A percentile compares a stretch with the other conserved stretches of the same genome.
Conservation (phyloP, 1,140 invertebrate genomes). For the Prorops nasuta region DNA sequence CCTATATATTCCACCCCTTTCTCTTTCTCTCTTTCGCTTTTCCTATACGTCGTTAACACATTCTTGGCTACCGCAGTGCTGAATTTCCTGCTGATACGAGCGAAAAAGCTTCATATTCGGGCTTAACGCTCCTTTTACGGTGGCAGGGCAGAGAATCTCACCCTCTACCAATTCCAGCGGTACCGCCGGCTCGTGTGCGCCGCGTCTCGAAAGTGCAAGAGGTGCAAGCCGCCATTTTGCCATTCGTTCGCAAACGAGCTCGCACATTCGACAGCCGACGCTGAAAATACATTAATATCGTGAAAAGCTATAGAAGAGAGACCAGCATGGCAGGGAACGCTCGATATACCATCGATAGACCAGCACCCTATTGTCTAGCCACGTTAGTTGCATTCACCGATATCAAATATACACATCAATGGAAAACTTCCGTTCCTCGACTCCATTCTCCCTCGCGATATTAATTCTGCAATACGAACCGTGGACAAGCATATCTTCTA, state of each 20-base stretch:
- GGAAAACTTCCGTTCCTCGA: no score
- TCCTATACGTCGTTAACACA: constrained; percentile 13
- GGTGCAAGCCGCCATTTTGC: no score
- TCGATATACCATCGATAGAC: no score
- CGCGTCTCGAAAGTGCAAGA: constrained; percentile 16
- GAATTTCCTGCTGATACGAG: constrained; percentile 31
- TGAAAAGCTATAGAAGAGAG: no score
- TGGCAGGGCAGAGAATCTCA: constrained; percentile 3
- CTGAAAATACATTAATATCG: no score
- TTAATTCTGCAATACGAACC: no score
- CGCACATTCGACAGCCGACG: neutral
- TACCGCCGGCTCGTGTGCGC: neutral
- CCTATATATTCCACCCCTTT: neutral
- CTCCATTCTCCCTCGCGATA: no score
- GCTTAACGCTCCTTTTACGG: constrained; percentile 25
- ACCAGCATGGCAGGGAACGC: no score
- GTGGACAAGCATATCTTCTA: no score
- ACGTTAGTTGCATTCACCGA: no score
- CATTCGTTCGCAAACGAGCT: neutral
- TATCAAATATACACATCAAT: no score
- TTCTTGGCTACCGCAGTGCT: constrained; percentile 24
- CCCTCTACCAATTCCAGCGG: neutral
- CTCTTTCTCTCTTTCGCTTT: constrained; percentile 2
- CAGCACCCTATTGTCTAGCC: no score
- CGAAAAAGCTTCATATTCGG: constrained; percentile 33